Evolutionary conservation across 2,797 vertebrate species (phyloP).

Genomic region (Pogonophryne albipinna): DNA sequence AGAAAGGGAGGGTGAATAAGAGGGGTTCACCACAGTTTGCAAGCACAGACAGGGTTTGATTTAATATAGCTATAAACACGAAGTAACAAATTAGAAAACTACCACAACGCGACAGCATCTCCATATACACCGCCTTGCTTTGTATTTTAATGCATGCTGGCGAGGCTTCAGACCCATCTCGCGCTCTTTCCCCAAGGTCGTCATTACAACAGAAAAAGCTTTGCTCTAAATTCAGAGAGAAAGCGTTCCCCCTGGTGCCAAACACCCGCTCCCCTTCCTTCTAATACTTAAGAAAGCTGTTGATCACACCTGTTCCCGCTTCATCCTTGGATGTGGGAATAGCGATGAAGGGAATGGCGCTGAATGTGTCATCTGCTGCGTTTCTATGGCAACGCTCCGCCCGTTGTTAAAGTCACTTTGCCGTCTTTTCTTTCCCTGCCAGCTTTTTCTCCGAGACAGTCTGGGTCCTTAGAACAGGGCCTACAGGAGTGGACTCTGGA

Average conservation of each 20-base stretch:
- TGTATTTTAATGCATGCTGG: constrained; percentile 42
- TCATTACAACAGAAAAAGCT: constrained; percentile 59
- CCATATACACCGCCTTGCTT: constrained; percentile 6
- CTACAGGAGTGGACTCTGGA: constrained; percentile 29
- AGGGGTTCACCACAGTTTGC: constrained; percentile 9
- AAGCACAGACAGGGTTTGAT: constrained; percentile 14
- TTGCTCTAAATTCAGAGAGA: constrained; percentile 52
- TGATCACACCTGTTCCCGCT: constrained; percentile 78
- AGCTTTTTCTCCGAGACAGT: constrained; percentile 57
- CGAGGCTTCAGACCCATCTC: constrained; percentile 39
- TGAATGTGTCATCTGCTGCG: constrained; percentile 79
- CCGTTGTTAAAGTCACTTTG: constrained; percentile 74
- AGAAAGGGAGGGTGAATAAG: constrained; percentile 2
- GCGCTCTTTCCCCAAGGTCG: constrained; percentile 57
- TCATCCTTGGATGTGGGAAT: constrained; percentile 69
- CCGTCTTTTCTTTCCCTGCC: constrained; percentile 63
- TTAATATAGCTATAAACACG: constrained; percentile 1
- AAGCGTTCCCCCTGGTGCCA: constrained; percentile 27
- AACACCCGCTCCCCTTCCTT: constrained; percentile 51
- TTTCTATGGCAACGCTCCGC: constrained; percentile 85
- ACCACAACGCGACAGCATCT: constrained; percentile 3
- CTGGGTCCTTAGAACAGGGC: constrained; percentile 25
- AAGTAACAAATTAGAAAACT: constrained; percentile 11
- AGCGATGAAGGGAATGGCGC: constrained; percentile 67
- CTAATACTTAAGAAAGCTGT: constrained; percentile 76